Conservation (phyloP, 1,140 invertebrate genomes). For the Capitella teleta region DNA sequence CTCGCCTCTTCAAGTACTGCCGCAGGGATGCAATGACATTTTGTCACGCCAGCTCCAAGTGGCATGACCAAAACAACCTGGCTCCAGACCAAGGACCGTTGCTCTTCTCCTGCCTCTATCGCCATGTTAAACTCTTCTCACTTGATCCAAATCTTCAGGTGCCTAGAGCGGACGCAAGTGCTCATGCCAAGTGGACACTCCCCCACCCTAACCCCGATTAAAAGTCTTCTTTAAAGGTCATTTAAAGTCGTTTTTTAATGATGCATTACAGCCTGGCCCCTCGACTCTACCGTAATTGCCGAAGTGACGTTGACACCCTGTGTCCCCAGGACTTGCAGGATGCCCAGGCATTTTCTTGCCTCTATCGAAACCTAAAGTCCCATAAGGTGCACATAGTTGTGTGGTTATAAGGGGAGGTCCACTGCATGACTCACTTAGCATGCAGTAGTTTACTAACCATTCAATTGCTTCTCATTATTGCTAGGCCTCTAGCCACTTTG, state of each 20-base stretch:
- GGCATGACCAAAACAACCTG: constrained; percentile 55
- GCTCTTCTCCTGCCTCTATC: constrained; percentile 83
- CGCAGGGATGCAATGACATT: constrained; percentile 69
- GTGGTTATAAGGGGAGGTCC: no score
- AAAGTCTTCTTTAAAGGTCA: no score
- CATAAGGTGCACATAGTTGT: neutral
- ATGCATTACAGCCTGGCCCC: constrained; percentile 7
- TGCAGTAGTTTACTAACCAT: neutral
- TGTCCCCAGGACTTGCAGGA: constrained; percentile 5
- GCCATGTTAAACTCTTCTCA: constrained; percentile 48
- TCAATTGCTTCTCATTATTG: no score
- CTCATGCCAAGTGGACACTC: neutral
- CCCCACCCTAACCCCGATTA: neutral
- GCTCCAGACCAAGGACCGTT: constrained; percentile 62
- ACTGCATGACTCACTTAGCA: neutral
- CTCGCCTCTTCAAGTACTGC: constrained; percentile 75
- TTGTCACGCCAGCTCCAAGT: constrained; percentile 68
- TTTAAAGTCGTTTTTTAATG: no score
- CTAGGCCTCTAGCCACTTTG: no score
- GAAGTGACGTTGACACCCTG: constrained; percentile 11
- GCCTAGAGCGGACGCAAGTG: neutral
- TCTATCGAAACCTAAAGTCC: neutral
- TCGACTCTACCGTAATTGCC: constrained; percentile 16
- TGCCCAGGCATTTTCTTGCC: neutral
- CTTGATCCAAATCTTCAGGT: neutral